Conservation (phyloP, 2,888 invertebrate species). For the Hofmannophila pseudospretella region DNA sequence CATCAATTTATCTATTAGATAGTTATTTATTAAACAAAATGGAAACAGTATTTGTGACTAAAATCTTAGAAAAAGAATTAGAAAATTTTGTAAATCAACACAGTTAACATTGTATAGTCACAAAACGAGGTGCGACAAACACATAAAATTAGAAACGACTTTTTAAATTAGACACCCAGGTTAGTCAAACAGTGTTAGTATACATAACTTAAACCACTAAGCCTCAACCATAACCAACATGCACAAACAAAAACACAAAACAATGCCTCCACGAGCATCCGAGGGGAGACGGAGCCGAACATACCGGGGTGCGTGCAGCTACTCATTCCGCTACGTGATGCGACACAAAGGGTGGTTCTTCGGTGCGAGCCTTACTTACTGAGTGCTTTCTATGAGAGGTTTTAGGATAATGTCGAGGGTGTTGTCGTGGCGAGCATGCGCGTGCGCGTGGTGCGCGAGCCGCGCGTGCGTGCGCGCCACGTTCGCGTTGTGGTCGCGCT, state of each 20-base stretch:
- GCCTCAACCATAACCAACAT: conserved; percentile 51
- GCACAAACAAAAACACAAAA: conserved; percentile 38
- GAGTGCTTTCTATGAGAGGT: conserved; percentile 78
- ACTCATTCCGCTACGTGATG: conserved; percentile 62
- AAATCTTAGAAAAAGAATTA: conserved; percentile 3
- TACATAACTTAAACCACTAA: conserved; percentile 26
- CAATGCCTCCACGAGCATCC: conserved; percentile 28
- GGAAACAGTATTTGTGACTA: conserved; percentile 5
- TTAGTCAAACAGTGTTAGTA: conserved; percentile 56
- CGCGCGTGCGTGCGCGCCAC: conserved; percentile 64
- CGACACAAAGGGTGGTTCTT: conserved; percentile 49
- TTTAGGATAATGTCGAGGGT: conserved; percentile 77
- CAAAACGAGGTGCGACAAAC: conserved; percentile 14
- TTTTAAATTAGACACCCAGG: conserved; percentile 20
- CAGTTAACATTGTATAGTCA: conserved; percentile 7
- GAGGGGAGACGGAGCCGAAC: conserved; percentile 28
- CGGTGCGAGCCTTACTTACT: conserved; percentile 68
- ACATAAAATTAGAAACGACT: conserved; percentile 14
- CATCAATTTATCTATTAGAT: no score
- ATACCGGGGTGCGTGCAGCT: conserved; percentile 66
- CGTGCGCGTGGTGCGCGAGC: conserved; percentile 53
- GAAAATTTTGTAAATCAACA: conserved; percentile 12
- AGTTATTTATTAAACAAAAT: not conserved
- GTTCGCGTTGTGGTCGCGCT: conserved; percentile 63
- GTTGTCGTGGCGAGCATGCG: conserved; percentile 66